These are phyloP conservation scores for Apamea epomidion DNA, from an alignment of 2,888 invertebrate species.

Conservation along the genomic window DNA sequence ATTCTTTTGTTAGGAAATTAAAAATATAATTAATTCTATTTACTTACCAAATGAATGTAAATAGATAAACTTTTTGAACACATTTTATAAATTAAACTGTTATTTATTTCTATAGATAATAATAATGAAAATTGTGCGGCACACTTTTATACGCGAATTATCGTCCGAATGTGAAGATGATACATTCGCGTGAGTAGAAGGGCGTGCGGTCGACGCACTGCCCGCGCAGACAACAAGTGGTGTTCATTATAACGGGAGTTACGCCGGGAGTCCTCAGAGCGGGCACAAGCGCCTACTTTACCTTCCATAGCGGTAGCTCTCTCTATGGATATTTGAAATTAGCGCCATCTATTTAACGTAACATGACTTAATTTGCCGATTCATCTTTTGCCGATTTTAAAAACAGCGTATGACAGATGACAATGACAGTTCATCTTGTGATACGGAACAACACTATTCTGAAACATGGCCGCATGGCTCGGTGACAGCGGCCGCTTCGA, in stretches of 20 bases:
- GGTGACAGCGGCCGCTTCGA: constrained; percentile 76
- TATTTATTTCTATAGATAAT: constrained; percentile 73
- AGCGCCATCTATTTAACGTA: constrained; percentile 80
- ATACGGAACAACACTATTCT: constrained; percentile 67
- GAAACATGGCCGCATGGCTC: constrained; percentile 87
- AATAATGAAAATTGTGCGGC: constrained; percentile 71
- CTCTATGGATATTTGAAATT: constrained; percentile 70
- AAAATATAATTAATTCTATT: constrained; percentile 11
- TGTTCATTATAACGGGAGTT: constrained; percentile 90
- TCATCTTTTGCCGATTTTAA: constrained; percentile 68
- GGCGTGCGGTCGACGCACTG: constrained; percentile 90
- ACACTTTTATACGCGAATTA: constrained; percentile 85
- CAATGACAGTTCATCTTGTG: constrained; percentile 49
- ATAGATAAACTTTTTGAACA: constrained; percentile 80
- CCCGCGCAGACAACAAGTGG: constrained; percentile 89
- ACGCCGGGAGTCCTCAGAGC: constrained; percentile 84
- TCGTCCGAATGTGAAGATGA: constrained; percentile 83
- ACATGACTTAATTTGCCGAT: constrained; percentile 45
- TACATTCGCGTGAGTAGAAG: constrained; percentile 88
- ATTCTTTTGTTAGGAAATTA: not conserved
- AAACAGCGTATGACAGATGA: constrained; percentile 9
- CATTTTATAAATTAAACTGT: constrained; percentile 79
- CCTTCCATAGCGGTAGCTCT: constrained; percentile 75
- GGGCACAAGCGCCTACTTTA: constrained; percentile 79
- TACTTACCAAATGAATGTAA: constrained; percentile 85